These are phyloP conservation scores for Eriosoma lanigerum DNA, from an alignment of 1,140 invertebrate species.

Conservation along the genomic window DNA sequence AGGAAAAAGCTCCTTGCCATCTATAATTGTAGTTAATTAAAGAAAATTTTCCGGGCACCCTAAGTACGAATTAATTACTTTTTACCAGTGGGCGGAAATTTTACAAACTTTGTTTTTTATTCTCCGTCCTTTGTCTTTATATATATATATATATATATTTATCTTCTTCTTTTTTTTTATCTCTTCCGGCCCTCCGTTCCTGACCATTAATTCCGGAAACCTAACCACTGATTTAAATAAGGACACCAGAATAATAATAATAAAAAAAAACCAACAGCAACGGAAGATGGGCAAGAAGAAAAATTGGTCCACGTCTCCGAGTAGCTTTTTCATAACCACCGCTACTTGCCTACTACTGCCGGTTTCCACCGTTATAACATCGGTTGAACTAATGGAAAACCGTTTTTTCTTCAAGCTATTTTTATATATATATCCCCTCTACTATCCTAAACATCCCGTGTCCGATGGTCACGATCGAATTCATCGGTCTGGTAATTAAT, in stretches of 20 bases:
- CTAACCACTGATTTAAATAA: conserved; percentile 51
- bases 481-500: conserved; percentile 33
- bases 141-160: conserved; percentile 25
- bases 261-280: conserved; percentile 7
- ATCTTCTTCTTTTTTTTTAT: neutral
- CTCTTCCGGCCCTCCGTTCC: conserved; percentile 40
- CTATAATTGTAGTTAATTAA: conserved; percentile 52
- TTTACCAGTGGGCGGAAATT: conserved; percentile 52
- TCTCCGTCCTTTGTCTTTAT: conserved; percentile 33
- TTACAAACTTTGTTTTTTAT: conserved; percentile 51
- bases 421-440: neutral
- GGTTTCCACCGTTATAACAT: conserved; percentile 15
- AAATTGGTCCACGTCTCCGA: conserved; percentile 35
- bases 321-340: conserved; percentile 32
- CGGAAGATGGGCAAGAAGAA: conserved; percentile 27
- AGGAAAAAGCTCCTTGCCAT: conserved; percentile 48
- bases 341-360: neutral
- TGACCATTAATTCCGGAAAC: conserved; percentile 52
- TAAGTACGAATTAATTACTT: conserved; percentile 52
- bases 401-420: neutral
- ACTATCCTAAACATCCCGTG: neutral
- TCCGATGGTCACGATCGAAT: conserved; percentile 16
- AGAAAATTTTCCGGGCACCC: conserved; percentile 48
- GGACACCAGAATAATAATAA: conserved; percentile 33
- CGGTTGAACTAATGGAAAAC: conserved; percentile 25